Percentiles rank a stretch among this genome's conserved stretches.
Evolutionary conservation across 2,888 invertebrate species (phyloP).

Genomic region (Cerceris rybyensis): DNA sequence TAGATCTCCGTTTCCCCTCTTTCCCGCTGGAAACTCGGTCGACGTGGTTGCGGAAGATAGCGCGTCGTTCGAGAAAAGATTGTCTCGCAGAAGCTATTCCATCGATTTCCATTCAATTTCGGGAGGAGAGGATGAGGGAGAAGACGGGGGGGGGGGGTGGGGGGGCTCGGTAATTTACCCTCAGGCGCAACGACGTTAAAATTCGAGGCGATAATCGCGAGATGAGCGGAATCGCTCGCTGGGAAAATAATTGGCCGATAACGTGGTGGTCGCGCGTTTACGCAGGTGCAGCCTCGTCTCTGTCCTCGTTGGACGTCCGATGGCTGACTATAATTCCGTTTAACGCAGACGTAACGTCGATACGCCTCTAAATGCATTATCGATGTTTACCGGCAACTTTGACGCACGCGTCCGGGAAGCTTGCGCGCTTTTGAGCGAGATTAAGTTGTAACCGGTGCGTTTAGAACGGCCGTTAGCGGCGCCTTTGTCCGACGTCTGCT

Average conservation of each 20-base stretch:
- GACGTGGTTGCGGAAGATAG: too few species aligned
- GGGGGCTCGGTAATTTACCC: too few species aligned
- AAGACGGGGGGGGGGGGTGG: too few species aligned
- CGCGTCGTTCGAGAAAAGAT: too few species aligned
- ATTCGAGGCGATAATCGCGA: background rate
- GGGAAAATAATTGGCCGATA: background rate
- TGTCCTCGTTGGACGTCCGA: background rate
- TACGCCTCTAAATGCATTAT: conserved; percentile 1
- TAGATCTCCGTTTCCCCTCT: too few species aligned
- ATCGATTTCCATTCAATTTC: too few species aligned
- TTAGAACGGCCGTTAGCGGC: background rate
- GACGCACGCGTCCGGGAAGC: background rate
- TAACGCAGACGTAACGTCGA: background rate
- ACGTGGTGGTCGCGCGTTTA: background rate
- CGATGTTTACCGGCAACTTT: background rate
- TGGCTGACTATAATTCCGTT: background rate
- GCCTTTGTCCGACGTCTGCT: too few species aligned
- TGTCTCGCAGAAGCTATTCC: too few species aligned
- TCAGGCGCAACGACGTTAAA: background rate
- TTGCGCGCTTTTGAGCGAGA: background rate
- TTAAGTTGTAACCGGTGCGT: background rate
- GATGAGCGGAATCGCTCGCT: background rate
- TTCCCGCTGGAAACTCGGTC: too few species aligned
- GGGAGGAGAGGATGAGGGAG: too few species aligned
- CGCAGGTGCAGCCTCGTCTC: background rate